These are phyloP conservation scores for Oligia latruncula DNA, from an alignment of 2,888 invertebrate species.

Conservation along the genomic window DNA sequence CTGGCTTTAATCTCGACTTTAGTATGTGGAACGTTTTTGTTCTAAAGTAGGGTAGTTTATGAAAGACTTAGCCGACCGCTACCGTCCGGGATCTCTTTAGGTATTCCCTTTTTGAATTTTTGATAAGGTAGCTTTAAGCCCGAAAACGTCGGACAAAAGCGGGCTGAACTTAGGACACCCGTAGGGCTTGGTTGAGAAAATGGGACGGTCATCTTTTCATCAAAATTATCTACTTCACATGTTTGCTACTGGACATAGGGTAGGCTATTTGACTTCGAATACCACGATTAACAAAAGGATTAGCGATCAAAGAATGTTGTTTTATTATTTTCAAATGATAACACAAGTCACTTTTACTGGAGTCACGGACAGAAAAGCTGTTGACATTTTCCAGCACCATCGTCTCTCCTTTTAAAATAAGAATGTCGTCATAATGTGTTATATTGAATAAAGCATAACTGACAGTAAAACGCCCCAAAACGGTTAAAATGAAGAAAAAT, in stretches of 20 bases:
- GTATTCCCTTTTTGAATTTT: conserved; percentile 55
- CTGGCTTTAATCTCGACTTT: conserved; percentile 57
- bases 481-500: conserved; percentile 60
- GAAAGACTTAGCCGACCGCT: conserved; percentile 52
- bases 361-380: no score
- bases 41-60: conserved; percentile 39
- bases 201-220: conserved; percentile 53
- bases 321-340: background rate
- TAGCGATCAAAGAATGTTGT: no score
- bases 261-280: background rate
- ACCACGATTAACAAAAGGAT: background rate
- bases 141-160: conserved; percentile 35
- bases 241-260: background rate
- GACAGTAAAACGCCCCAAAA: conserved; percentile 40
- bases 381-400: background rate
- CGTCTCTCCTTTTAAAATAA: background rate
- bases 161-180: conserved; percentile 22
- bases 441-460: conserved; percentile 42
- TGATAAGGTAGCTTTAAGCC: conserved; percentile 31
- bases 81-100: conserved; percentile 30
- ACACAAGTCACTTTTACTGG: background rate
- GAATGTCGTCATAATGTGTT: background rate
- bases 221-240: conserved; percentile 12
- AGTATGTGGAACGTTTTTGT: conserved; percentile 44
- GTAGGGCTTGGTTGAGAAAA: conserved; percentile 19